These are phyloP conservation scores for Ellobium chinense DNA, from an alignment of 2,888 invertebrate genomes.

Conservation along the genomic window DNA sequence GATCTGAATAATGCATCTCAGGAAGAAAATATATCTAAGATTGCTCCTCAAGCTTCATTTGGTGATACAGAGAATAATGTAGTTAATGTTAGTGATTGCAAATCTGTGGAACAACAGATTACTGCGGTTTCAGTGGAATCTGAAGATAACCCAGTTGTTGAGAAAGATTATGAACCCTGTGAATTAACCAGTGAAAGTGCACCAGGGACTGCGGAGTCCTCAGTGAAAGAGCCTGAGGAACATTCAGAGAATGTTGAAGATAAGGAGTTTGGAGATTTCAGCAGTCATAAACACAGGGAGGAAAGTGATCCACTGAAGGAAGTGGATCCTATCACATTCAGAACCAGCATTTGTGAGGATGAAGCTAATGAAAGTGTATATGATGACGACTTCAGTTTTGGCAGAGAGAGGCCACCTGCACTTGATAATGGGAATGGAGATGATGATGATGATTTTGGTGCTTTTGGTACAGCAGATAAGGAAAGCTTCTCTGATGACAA, in stretches of 20 bases:
- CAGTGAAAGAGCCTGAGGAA: too few relatives aligned
- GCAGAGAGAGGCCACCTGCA: background rate
- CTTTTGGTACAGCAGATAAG: background rate
- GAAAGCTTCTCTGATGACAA: background rate
- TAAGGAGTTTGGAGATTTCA: slow-evolving; percentile 35
- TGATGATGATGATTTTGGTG: slow-evolving; percentile 30
- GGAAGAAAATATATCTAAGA: too few relatives aligned
- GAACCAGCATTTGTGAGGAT: slow-evolving; percentile 35
- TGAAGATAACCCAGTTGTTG: too few relatives aligned
- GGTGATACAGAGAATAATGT: too few relatives aligned
- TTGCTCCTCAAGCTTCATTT: too few relatives aligned
- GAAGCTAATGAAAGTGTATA: background rate
- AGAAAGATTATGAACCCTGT: too few relatives aligned
- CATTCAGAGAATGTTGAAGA: background rate
- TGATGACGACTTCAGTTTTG: slow-evolving; percentile 7
- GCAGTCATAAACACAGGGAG: background rate
- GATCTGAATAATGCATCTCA: too few relatives aligned
- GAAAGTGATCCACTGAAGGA: slow-evolving; percentile 10
- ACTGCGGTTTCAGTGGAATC: too few relatives aligned
- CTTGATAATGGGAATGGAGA: slow-evolving; percentile 21
- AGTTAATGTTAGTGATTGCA: too few relatives aligned
- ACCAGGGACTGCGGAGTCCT: too few relatives aligned
- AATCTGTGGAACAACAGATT: too few relatives aligned
- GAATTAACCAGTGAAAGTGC: too few relatives aligned
- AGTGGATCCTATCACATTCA: slow-evolving; percentile 35